Conservation (phyloP, 2,113 vertebrate genomes). For the Zootoca vivipara region DNA sequence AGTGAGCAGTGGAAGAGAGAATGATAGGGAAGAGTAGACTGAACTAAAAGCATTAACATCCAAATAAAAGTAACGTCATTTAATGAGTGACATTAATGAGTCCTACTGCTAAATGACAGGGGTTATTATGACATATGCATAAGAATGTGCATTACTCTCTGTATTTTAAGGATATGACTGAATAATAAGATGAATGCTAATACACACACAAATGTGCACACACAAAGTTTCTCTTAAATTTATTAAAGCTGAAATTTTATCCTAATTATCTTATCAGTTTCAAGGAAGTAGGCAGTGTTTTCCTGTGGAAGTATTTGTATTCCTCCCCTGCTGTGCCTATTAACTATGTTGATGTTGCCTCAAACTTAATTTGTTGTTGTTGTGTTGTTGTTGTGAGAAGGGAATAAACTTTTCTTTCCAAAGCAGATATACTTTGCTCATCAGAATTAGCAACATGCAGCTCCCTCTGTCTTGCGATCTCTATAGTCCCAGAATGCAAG, state of each 20-base stretch:
- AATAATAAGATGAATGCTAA: neutral
- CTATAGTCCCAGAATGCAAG: neutral
- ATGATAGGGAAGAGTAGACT: constrained; percentile 45
- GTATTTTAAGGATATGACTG: neutral
- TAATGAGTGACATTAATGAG: constrained; percentile 22
- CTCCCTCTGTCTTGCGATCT: neutral
- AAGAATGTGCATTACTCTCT: neutral
- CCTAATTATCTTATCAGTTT: neutral
- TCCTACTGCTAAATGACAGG: neutral
- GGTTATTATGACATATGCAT: neutral
- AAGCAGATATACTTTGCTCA: neutral
- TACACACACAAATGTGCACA: too few relatives aligned
- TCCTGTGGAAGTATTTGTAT: neutral
- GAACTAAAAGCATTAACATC: constrained; percentile 32
- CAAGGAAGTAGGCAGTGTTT: constrained; percentile 1
- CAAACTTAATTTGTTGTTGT: neutral
- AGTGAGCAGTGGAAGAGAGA: neutral
- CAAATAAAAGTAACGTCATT: constrained; percentile 12
- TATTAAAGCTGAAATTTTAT: constrained; percentile 7
- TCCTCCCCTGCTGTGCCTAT: constrained; percentile 9
- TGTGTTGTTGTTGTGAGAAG: constrained; percentile 15
- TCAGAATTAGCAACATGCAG: neutral
- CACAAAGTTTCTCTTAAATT: neutral
- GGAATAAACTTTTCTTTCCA: constrained; percentile 11
- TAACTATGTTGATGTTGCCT: constrained; percentile 42